Evolutionary conservation across 1,140 invertebrate species (phyloP), one percentile per base, ranked within the genome.

Genomic region (Lordiphosa clarofinis): DNA sequence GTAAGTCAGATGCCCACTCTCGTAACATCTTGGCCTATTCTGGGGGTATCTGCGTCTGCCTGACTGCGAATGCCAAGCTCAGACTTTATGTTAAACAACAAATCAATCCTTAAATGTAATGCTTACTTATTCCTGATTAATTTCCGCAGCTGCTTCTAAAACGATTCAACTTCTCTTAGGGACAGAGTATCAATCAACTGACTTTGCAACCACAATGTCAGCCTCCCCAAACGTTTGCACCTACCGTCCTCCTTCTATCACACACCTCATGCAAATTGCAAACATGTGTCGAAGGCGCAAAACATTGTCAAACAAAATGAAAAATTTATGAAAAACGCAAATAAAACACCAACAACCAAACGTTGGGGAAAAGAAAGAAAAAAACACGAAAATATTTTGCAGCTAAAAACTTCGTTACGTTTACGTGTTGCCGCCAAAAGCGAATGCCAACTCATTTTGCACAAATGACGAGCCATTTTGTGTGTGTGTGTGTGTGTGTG

Each of bases 221-320:
- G 40, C 10, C 49, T 31, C 4, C 15, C n/a, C 31, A 24, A 24
- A 24, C 21, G 1, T 24, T 19, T 21, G 13, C 15, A n/a, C 19
- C 31, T 11, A 33, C 24, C 24, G 28, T 9, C 35, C 33, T 11
- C 35, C 21, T 28, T 12, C 19, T 28, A 11, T 36, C 63, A 35
- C 44, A 61, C 66, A 63, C 50, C 63, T 56, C 50, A 60, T 72
- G 76, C 78, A 82, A 72, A 82, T 82, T 70, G 65, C 76, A 72
- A 82, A 81, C 76, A 82, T 72, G 76, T 82, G 76, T 81, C 72
- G 72, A 76, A 73, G 67, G 67, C 58, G 73, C 72, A 76, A 82
- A 66, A 72, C 72, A 75, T 70, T 74, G 74, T 57, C 74, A 79
- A 81, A 50, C 71, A 68, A 81, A 82, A 82, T 82, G 67, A 72